Evolutionary conservation across 2,797 vertebrate species (phyloP).

Genomic region (Sphaeramia orbicularis): DNA sequence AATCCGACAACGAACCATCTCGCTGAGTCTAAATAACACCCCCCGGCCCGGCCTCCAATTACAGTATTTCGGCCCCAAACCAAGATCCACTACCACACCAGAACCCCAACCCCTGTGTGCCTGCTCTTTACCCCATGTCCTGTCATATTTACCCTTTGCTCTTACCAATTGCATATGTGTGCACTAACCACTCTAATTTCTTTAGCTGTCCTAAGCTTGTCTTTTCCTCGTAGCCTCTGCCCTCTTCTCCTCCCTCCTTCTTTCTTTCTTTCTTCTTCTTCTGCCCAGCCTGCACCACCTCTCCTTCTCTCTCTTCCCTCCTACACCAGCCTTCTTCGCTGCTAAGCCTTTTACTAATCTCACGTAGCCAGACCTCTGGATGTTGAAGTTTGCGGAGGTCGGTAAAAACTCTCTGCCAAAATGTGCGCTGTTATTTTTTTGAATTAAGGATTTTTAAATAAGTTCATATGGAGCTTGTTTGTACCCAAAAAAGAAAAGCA

Average conservation of each 20-base stretch:
- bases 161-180: conserved; percentile 76
- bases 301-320: conserved; percentile 38
- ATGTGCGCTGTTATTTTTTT: neutral
- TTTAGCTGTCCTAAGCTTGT: conserved; percentile 75
- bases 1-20: conserved; percentile 46
- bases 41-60: conserved; percentile 9
- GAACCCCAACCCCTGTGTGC: conserved; percentile 63
- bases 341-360: conserved; percentile 62
- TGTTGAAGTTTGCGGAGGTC: conserved; percentile 37
- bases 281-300: conserved; percentile 56
- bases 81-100: conserved; percentile 55
- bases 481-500: conserved; percentile 4
- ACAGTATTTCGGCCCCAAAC: neutral
- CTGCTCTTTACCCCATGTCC: conserved; percentile 69
- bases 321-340: conserved; percentile 62
- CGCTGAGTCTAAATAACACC: conserved; percentile 40
- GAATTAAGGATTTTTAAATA: neutral
- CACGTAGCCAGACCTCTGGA: conserved; percentile 50
- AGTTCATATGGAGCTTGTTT: conserved; percentile 11
- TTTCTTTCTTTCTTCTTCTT: conserved; percentile 43
- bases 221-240: conserved; percentile 78
- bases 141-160: conserved; percentile 74
- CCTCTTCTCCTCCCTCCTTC: conserved; percentile 54
- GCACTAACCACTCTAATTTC: conserved; percentile 81
- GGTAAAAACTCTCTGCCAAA: conserved; percentile 9